Evolutionary conservation across 2,888 invertebrate species (phyloP).

Genomic region (Pristionchus exspectatus): DNA sequence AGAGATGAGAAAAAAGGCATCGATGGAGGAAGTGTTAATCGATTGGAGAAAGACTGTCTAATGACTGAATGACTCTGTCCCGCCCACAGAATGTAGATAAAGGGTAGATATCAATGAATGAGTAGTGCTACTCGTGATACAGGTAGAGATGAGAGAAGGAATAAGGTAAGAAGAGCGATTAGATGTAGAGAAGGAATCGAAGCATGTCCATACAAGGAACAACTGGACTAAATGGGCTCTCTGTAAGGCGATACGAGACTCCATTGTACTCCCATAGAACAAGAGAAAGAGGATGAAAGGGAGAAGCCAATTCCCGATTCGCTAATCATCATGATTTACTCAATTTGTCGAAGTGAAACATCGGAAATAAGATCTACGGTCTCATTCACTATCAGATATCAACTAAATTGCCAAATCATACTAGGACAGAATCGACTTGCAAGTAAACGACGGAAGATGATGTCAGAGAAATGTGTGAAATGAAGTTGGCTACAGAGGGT

Average conservation of each 20-base stretch:
- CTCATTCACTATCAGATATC: background rate
- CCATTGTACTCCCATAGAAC: constrained; percentile 32
- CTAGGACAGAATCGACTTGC: background rate
- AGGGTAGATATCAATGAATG: constrained; percentile 18
- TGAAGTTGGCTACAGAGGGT: constrained; percentile 24
- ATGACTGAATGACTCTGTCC: too few species aligned
- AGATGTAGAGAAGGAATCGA: background rate
- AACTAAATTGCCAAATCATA: background rate
- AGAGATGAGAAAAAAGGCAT: background rate
- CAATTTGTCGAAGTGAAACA: background rate
- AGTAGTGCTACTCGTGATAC: background rate
- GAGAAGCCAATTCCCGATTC: constrained; percentile 27
- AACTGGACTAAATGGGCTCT: constrained; percentile 16
- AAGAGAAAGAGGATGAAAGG: background rate
- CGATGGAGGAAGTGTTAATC: background rate
- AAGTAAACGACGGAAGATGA: background rate
- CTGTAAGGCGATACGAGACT: constrained; percentile 46
- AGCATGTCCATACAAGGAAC: background rate
- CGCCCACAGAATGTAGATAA: background rate
- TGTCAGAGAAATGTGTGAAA: constrained; percentile 40
- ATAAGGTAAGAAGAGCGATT: background rate
- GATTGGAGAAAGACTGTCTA: background rate
- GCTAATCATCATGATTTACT: background rate
- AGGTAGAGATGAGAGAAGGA: background rate
- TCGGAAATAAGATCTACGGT: background rate